Conservation (phyloP, 2,888 invertebrate genomes). For the Rotaria sp. region DNA sequence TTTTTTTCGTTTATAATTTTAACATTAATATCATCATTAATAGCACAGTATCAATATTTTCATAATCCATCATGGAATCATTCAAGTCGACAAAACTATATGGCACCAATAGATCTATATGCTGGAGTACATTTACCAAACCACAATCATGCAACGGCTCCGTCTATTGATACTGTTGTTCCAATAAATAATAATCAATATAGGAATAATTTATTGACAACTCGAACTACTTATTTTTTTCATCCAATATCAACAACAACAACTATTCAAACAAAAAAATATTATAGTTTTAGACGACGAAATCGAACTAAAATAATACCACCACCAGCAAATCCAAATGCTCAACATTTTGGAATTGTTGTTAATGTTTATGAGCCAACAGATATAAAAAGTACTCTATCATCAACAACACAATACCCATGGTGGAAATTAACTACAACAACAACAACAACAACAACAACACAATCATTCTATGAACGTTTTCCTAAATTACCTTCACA, state of each 20-base stretch:
- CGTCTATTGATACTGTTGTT: neutral
- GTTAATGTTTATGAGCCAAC: neutral
- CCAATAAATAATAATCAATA: neutral
- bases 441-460: neutral
- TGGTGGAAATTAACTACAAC: neutral
- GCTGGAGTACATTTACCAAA: neutral
- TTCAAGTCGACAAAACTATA: neutral
- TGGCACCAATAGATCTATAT: neutral
- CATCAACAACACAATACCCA: neutral
- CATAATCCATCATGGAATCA: neutral
- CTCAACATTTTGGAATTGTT: neutral
- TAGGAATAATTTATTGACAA: neutral
- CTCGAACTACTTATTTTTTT: slow-evolving; percentile 15
- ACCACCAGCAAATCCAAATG: neutral
- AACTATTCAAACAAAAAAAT: neutral
- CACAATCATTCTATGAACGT: neutral
- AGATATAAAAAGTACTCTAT: too few species aligned
- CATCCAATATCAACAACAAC: neutral
- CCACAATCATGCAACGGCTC: neutral
- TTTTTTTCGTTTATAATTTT: neutral
- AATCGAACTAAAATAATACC: neutral
- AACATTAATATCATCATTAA: neutral
- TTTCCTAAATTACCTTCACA: neutral
- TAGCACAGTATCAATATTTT: neutral
- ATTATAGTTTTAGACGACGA: neutral